phyloP scores from a whole-genome alignment of 1,140 invertebrate species.

The Lucilia sericata region DNA sequence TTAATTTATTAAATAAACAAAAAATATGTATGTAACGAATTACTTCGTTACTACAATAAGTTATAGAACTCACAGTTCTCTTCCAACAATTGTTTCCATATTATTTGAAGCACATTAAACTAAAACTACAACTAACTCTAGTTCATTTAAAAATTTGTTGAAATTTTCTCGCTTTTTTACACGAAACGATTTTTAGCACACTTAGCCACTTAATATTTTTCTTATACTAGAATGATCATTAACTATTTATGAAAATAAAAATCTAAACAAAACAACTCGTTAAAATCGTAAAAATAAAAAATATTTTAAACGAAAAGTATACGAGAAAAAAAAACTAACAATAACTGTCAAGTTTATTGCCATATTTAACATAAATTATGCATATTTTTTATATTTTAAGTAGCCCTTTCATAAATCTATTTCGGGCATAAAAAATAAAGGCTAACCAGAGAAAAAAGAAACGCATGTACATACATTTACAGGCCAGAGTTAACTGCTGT shows the following conservation, averaged over 20 bases:
- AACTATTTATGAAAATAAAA: not conserved
- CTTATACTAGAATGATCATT: no score
- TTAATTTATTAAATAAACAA: no score
- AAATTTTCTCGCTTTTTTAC: no score
- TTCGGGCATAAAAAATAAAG: not conserved
- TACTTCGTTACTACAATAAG: no score
- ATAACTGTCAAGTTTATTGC: conserved; percentile 24
- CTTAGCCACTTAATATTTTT: no score
- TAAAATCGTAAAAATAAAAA: conserved; percentile 15
- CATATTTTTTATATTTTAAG: not conserved
- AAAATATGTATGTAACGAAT: no score
- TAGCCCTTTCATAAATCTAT: conserved; percentile 23
- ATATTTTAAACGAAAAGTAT: not conserved
- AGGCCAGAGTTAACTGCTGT: not conserved
- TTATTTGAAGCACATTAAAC: no score
- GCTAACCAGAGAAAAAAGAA: not conserved
- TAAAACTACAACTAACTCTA: no score
- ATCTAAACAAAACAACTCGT: not conserved
- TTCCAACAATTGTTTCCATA: no score
- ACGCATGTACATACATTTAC: not conserved
- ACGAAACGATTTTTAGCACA: no score
- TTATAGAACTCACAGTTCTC: no score
- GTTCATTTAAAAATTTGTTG: no score
- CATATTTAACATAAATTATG: conserved; percentile 27
- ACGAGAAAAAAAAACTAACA: not conserved